phyloP scores from a whole-genome alignment of 2,797 vertebrate species.

The Choloepus didactylus region DNA sequence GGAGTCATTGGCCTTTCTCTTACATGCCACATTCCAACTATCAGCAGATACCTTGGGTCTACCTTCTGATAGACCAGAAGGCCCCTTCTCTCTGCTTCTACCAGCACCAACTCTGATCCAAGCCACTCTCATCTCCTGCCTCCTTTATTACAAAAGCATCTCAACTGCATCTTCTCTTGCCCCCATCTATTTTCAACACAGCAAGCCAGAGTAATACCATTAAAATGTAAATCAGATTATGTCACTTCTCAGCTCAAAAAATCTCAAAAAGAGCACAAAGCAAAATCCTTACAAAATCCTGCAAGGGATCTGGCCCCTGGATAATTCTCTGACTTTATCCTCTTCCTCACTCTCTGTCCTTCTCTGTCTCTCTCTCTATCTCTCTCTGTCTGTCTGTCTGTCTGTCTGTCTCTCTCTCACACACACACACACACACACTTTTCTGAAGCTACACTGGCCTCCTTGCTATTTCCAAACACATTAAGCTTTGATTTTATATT shows the following conservation, averaged over 20 bases:
- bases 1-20: background rate
- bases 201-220: background rate
- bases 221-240: constrained; percentile 20
- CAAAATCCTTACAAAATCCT: background rate
- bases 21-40: background rate
- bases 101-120: background rate
- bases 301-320: background rate
- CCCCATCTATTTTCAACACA: background rate
- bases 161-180: background rate
- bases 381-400: too few relatives aligned
- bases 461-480: background rate
- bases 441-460: background rate
- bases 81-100: background rate
- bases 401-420: too few relatives aligned
- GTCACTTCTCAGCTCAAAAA: background rate
- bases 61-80: background rate
- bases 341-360: background rate
- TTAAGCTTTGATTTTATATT: background rate
- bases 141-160: background rate
- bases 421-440: too few relatives aligned
- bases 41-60: background rate
- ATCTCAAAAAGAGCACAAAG: background rate
- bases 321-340: background rate
- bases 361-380: background rate
- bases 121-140: background rate